Evolutionary conservation across 2,113 vertebrate genomes (phyloP).

Genomic region (Vidua chalybeata): DNA sequence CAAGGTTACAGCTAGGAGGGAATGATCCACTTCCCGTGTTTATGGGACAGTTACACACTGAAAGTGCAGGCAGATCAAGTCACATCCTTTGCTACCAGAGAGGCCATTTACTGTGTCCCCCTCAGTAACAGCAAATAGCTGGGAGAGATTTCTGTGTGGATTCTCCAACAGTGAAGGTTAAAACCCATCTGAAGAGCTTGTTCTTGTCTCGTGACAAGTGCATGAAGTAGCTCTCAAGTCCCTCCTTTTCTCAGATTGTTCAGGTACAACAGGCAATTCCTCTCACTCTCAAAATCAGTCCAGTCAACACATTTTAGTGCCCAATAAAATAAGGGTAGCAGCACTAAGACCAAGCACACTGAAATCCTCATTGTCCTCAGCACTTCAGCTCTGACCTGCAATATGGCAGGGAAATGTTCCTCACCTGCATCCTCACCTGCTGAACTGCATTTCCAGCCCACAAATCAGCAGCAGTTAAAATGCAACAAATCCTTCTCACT

Average conservation of each 20-base stretch:
- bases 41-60: not conserved
- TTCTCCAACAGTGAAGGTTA: not conserved
- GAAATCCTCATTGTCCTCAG: not conserved
- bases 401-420: not conserved
- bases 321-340: not conserved
- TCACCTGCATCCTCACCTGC: not conserved
- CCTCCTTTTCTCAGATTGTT: not conserved
- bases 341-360: not conserved
- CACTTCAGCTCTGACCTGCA: not conserved
- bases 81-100: not conserved
- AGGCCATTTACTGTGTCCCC: not conserved
- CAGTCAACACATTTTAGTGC: not conserved
- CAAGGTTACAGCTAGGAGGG: not conserved
- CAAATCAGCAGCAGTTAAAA: not conserved
- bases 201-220: not conserved
- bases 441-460: not conserved
- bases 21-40: not conserved
- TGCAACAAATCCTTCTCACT: not conserved
- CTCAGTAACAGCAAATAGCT: not conserved
- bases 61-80: not conserved
- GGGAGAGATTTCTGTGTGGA: not conserved
- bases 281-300: not conserved
- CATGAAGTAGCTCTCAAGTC: not conserved
- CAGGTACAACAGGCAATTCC: not conserved
- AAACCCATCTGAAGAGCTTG: not conserved